A percentile compares a stretch with the other conserved stretches of the same genome.
phyloP scores from a whole-genome alignment of 2,113 vertebrate species.

The Oreotrochilus melanogaster region DNA sequence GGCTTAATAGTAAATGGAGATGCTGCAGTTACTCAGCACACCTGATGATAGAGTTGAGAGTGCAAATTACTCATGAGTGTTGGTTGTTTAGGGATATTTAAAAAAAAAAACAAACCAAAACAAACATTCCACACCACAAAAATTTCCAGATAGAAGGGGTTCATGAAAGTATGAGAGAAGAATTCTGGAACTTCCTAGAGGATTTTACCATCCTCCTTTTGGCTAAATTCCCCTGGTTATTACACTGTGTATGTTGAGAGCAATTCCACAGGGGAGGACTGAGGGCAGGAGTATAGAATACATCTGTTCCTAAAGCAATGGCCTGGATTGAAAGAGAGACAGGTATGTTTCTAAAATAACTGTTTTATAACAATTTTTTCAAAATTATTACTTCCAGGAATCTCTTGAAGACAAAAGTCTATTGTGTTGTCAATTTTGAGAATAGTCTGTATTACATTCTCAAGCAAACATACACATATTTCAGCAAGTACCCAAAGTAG shows the following conservation, averaged over 20 bases:
- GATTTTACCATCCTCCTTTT: background rate
- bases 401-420: background rate
- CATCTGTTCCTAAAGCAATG: background rate
- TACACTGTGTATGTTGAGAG: background rate
- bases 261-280: background rate
- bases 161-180: fast-evolving
- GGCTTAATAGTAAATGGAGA: background rate
- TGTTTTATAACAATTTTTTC: background rate
- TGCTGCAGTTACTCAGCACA: background rate
- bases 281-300: background rate
- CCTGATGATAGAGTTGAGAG: background rate
- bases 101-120: background rate
- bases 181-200: background rate
- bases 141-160: background rate
- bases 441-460: background rate
- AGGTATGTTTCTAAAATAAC: background rate
- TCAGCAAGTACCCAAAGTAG: background rate
- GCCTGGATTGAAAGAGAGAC: background rate
- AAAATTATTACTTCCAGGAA: background rate
- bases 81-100: background rate
- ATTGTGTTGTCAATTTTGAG: background rate
- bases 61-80: background rate
- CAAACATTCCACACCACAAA: no score
- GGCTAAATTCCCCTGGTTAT: background rate
- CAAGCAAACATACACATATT: background rate